Percentiles rank a stretch among this genome's conserved stretches.
Conservation (phyloP, 2,113 vertebrate species). For the Etia nguti region DNA sequence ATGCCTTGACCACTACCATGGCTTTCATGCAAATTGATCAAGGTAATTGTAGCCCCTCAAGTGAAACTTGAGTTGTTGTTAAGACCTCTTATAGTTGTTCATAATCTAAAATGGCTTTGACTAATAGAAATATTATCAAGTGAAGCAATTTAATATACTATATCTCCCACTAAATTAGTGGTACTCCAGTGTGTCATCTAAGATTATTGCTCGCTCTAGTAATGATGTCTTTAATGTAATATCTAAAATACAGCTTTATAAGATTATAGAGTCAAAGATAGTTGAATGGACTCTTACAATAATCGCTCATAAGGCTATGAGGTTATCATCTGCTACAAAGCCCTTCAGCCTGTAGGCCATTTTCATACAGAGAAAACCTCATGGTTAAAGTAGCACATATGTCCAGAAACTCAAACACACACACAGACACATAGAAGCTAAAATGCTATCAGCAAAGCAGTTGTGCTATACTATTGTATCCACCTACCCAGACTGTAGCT, state of each 20-base stretch:
- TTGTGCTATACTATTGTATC: constrained; percentile 31
- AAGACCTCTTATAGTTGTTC: constrained; percentile 34
- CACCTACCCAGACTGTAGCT: constrained; percentile 22
- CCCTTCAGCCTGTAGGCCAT: not conserved
- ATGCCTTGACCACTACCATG: constrained; percentile 43
- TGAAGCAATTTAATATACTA: constrained; percentile 4
- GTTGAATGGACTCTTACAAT: not conserved
- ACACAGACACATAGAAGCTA: not conserved
- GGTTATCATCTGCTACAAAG: not conserved
- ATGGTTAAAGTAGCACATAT: not conserved
- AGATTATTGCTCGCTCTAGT: not conserved
- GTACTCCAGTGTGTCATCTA: constrained; percentile 10
- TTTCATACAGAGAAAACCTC: not conserved
- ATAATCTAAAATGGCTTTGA: constrained; percentile 33
- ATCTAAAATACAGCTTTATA: not conserved
- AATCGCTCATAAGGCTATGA: not conserved
- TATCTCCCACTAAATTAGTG: constrained; percentile 8
- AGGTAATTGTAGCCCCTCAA: constrained; percentile 52
- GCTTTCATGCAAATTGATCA: constrained; percentile 48
- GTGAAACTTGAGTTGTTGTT: constrained; percentile 44
- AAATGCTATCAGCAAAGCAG: constrained; percentile 19
- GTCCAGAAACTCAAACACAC: not conserved
- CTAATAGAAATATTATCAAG: constrained; percentile 40
- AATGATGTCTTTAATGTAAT: not conserved
- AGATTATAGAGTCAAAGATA: not conserved